Evolutionary conservation across 2,888 invertebrate genomes (phyloP).

Genomic region (Himalopsyche tibetana): DNA sequence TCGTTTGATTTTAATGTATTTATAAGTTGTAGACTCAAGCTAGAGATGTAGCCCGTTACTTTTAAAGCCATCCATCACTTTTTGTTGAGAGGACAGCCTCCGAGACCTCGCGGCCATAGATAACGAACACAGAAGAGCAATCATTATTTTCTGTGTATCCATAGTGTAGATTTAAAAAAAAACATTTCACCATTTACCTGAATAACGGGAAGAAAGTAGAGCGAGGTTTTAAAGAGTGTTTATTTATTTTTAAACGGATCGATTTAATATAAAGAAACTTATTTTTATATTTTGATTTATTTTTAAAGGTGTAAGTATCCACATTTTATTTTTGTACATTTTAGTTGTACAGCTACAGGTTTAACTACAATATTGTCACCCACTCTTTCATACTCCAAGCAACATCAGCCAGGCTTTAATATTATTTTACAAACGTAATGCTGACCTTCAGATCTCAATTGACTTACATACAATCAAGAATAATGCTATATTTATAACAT

Average conservation of each 20-base stretch:
- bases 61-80: slow-evolving; percentile 1
- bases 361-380: neutral
- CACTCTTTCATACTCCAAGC: neutral
- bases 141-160: neutral
- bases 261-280: neutral
- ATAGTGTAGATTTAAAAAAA: neutral
- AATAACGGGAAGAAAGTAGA: slow-evolving; percentile 26
- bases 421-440: neutral
- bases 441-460: neutral
- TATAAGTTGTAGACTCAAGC: neutral
- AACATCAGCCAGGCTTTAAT: no score
- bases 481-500: no score
- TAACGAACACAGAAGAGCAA: neutral
- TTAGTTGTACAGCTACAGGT: neutral
- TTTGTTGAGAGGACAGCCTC: neutral
- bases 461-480: neutral
- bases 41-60: neutral
- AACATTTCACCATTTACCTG: neutral
- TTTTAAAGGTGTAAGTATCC: neutral
- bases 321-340: no score
- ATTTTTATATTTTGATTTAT: neutral
- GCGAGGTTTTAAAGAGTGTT: neutral
- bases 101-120: neutral
- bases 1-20: no score
- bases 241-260: neutral